Evolutionary conservation across 1,140 invertebrate species (phyloP).

Genomic region (Oreohelix idahoensis): DNA sequence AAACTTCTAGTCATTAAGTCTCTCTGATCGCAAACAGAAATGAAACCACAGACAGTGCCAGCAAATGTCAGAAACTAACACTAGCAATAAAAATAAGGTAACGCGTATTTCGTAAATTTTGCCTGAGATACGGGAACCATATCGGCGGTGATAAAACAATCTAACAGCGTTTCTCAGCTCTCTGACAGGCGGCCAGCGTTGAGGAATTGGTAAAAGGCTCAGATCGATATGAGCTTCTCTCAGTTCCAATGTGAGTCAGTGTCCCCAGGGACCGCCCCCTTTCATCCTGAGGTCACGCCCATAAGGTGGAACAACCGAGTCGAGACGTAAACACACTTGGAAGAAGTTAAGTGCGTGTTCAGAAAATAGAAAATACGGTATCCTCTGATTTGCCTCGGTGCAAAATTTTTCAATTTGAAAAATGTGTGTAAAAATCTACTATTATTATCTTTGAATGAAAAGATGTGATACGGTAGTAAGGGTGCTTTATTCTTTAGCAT

Average conservation of each 20-base stretch:
- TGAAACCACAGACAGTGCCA: background rate
- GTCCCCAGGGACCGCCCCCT: conserved; percentile 35
- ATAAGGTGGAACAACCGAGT: conserved; percentile 21
- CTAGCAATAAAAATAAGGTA: background rate
- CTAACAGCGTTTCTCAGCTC: background rate
- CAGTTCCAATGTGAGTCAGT: conserved; percentile 33
- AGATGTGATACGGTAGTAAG: too few relatives aligned
- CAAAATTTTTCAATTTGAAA: too few relatives aligned
- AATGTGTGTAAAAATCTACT: background rate
- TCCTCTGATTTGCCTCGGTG: too few relatives aligned
- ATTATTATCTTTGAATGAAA: too few relatives aligned
- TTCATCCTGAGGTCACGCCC: conserved; percentile 35
- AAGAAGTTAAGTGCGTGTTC: conserved; percentile 8
- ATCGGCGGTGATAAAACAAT: conserved; percentile 28
- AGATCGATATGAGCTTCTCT: conserved; percentile 28
- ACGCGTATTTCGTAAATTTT: background rate
- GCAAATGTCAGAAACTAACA: conserved; percentile 7
- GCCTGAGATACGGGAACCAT: background rate
- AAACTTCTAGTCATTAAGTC: too few relatives aligned
- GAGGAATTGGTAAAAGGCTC: conserved; percentile 35
- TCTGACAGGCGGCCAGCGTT: conserved; percentile 34
- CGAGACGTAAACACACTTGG: conserved; percentile 7
- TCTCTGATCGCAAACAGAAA: background rate
- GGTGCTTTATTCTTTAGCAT: too few relatives aligned
- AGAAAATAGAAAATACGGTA: background rate